Evolutionary conservation across 2,888 invertebrate genomes (phyloP), one percentile per base, ranked within the genome.

Genomic region (Diaperis boleti): DNA sequence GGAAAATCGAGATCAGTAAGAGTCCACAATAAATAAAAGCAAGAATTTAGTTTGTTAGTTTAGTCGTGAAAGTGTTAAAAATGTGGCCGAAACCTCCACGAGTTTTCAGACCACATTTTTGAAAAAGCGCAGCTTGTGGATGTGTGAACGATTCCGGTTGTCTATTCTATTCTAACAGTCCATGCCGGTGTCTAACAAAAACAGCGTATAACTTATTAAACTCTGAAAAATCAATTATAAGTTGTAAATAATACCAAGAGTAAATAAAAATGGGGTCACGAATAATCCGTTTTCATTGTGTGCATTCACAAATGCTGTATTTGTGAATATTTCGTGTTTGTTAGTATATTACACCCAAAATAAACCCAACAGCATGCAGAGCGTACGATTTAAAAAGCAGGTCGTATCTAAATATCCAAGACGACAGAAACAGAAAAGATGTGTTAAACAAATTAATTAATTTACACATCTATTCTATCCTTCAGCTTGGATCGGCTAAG

Each of bases 261-360:
- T 64, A 69, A 65, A 68, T 59, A 10, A 57, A 64, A 64, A 64
- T 37, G 41, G 57, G 62, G 49, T 57, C 17, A 22, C 14, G 22
- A 64, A 55, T 69, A 63, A 79, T 78, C 79, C 79, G 79, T 79
- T 79, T 78, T 78, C 78, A 79, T 78, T 78, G 78, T 71, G 67
- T 42, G 41, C 15, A 42, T 42, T 18, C 41, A 18, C 41, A 42
- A 20, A 18, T 8, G 2, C 20, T 1, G n/a, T 3, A 42, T 42
- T 18, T 42, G 41, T 17, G 37, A 41, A 18, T 10, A 33, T 33
- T 33, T 33, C 42, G 52, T 59, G 64, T 35, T 55, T 20, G 68
- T 72, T 66, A 67, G 66, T 70, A 66, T 61, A 63, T 65, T 68
- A 64, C 67, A 56, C 49, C 44, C 33, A 15, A 59, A 52, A 39